Evolutionary conservation across 2,797 vertebrate genomes (phyloP).

Genomic region (Eulemur mongoz): DNA sequence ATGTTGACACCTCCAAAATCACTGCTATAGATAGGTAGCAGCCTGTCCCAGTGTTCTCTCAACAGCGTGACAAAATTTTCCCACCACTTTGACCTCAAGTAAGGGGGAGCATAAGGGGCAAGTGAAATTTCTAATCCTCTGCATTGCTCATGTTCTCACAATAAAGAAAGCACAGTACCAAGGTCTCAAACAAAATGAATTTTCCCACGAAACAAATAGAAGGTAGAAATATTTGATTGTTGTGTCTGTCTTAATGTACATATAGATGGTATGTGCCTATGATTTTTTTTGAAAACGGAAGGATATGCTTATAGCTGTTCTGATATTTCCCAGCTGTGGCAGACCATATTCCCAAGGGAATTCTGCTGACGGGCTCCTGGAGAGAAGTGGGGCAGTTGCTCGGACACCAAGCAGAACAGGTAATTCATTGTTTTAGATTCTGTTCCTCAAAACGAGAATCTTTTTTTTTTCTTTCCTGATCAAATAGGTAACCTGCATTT

Average conservation of each 20-base stretch:
- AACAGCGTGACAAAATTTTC: background rate
- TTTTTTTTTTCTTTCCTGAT: background rate
- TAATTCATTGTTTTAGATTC: slow-evolving; percentile 76
- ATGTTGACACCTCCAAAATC: background rate
- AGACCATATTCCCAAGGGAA: slow-evolving; percentile 91
- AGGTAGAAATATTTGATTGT: background rate
- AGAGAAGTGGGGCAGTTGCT: slow-evolving; percentile 84
- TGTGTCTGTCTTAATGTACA: background rate
- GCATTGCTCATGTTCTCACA: background rate
- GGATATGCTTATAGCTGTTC: background rate
- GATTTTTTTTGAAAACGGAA: background rate
- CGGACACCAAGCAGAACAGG: slow-evolving; percentile 89
- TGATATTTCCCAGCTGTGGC: slow-evolving; percentile 91
- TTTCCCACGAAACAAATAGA: background rate
- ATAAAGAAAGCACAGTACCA: background rate
- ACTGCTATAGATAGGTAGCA: background rate
- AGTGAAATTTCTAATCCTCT: background rate
- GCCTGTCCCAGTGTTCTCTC: background rate
- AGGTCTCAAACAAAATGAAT: background rate
- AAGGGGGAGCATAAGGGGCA: background rate
- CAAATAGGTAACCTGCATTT: background rate
- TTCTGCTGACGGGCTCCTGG: slow-evolving; percentile 88
- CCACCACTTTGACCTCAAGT: background rate
- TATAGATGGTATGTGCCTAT: background rate
- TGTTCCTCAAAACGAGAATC: background rate